Conservation (phyloP, 2,113 vertebrate species). For the Progne subis region DNA sequence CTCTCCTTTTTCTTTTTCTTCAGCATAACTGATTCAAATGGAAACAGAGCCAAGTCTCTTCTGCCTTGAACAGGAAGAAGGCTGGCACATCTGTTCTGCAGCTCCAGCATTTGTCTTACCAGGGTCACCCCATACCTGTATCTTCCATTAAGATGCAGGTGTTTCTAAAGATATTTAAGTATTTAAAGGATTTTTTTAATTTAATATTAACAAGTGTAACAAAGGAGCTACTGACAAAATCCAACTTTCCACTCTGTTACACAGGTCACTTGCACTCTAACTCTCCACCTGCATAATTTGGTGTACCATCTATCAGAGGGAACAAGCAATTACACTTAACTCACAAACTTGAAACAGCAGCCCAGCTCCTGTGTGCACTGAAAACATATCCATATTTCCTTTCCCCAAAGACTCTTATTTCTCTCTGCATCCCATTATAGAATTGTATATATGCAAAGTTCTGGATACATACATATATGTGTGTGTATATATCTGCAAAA, state of each 20-base stretch:
- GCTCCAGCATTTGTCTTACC: neutral
- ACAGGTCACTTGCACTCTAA: neutral
- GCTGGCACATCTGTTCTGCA: neutral
- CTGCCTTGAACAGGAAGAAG: neutral
- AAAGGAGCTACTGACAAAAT: neutral
- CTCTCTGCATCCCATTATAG: neutral
- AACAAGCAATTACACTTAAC: neutral
- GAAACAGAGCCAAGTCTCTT: neutral
- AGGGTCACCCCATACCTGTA: neutral
- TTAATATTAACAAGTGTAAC: neutral
- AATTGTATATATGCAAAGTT: neutral
- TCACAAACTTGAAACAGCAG: neutral
- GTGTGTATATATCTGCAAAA: neutral
- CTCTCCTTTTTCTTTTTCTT: neutral
- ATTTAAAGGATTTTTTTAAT: neutral
- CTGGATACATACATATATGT: neutral
- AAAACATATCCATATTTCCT: fast-evolving
- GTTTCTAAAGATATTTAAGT: neutral
- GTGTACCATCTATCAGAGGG: neutral
- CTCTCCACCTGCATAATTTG: neutral
- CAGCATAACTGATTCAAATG: neutral
- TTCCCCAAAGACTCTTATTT: neutral
- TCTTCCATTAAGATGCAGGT: neutral
- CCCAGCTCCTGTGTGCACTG: neutral
- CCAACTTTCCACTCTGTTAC: neutral